Base-by-base conservation (phyloP, 2,113 vertebrate species). In the Myocastor coypus region DNA sequence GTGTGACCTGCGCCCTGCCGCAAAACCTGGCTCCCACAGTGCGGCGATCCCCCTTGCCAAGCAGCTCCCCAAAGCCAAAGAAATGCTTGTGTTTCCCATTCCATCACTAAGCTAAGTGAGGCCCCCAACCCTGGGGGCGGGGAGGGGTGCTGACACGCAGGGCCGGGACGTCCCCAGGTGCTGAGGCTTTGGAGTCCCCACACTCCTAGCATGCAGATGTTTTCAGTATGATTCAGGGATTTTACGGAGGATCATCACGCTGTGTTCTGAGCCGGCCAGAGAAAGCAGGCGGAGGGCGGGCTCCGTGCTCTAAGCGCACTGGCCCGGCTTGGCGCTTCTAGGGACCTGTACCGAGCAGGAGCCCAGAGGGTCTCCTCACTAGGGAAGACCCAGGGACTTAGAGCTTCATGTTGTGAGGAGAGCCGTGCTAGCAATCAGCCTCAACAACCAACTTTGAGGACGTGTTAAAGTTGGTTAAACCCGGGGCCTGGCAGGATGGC, bases 1-100 rank as follows among this genome's bases (percentile, higher is more conserved):
- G 11, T 14, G 12, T 30, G 63, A 11, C 9, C 63, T 64, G 63
- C 11, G 1, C 0, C 3, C n/a, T n/a, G n/a, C n/a, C n/a, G n/a
- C n/a, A n/a, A 32, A 28, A 11, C 30, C 64, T 32, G 30, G 64
- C 64, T 66, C 64, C 64, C 64, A 32, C 12, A 32, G 7, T 30
- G 28, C 63, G 20, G 59, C 59, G 7, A 20, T 17, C 1, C 59
- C 19, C 22, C 20, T 28, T 63, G 61, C 24, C 4, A 32, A 28
- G 13, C 64, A 66, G 64, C 30, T 66, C 30, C 11, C 64, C 12
- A 24, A 66, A 66, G 30, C 64, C 64, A 32, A 66, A 32, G 64
- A 66, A 66, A 66, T 66, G 7, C 12, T 32, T 32, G 4, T 13
- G 30, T 14, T 32, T 32, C 13, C 30, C 30, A 32, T 32, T 66